These are phyloP conservation scores for Ahaetulla prasina DNA, from an alignment of 2,113 vertebrate species.

Conservation along the genomic window DNA sequence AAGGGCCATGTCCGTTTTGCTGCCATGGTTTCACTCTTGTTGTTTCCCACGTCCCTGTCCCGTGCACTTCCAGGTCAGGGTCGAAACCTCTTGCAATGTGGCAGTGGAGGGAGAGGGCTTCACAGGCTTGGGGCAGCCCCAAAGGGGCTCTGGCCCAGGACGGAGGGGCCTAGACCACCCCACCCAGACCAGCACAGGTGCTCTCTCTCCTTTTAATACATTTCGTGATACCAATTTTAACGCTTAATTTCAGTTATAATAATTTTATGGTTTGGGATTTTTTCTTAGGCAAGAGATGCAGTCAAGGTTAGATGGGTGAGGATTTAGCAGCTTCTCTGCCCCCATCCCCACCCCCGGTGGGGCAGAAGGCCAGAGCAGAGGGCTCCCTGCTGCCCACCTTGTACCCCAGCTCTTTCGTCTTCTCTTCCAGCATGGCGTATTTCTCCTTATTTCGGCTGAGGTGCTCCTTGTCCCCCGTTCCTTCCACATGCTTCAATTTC, in stretches of 20 bases:
- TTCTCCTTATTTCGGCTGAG: conserved; percentile 84
- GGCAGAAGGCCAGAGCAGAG: neutral
- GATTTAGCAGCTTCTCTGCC: neutral
- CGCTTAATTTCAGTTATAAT: neutral
- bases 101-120: neutral
- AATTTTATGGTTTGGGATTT: neutral
- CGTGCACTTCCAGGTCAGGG: too few species aligned
- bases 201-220: neutral
- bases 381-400: conserved; percentile 71
- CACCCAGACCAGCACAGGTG: neutral
- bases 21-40: too few species aligned
- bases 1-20: neutral
- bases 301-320: neutral
- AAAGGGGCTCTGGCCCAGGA: neutral
- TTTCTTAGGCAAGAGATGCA: neutral
- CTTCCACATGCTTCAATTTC: conserved; percentile 86
- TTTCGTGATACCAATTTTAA: neutral
- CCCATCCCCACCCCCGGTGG: neutral
- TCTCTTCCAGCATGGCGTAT: conserved; percentile 81
- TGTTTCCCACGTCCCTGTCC: too few species aligned
- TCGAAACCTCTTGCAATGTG: neutral
- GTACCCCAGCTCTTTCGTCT: conserved; percentile 90
- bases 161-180: neutral
- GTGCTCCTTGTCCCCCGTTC: conserved; percentile 82
- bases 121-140: too few species aligned